Conservation (phyloP, 2,113 vertebrate species). For the Anguilla rostrata region DNA sequence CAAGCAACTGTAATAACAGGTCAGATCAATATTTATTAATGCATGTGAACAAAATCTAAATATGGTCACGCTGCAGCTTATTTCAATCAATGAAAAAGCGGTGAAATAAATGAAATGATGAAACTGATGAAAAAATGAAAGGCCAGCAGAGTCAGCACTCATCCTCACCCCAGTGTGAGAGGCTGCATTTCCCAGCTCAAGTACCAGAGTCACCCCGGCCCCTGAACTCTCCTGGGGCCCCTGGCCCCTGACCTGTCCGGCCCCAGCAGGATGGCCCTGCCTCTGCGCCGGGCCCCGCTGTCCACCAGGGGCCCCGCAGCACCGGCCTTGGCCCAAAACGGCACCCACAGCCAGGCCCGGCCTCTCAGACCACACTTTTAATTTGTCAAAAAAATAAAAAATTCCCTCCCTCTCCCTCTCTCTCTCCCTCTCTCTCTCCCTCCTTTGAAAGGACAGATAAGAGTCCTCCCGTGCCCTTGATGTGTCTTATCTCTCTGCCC, state of each 20-base stretch:
- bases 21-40: neutral
- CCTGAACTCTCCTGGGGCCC: neutral
- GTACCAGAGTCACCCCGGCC: neutral
- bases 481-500: constrained; percentile 65
- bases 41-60: neutral
- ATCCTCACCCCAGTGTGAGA: neutral
- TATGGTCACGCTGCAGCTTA: neutral
- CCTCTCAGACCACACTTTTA: neutral
- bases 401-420: neutral
- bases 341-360: neutral
- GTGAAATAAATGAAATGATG: neutral
- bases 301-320: neutral
- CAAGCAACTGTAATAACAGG: neutral
- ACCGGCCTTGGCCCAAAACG: neutral
- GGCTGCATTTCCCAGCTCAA: neutral
- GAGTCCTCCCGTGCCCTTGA: constrained; percentile 42
- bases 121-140: neutral
- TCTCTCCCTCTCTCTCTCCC: constrained; percentile 11
- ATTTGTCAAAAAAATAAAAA: too few species aligned
- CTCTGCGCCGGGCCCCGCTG: neutral
- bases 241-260: neutral
- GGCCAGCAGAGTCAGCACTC: neutral
- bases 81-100: neutral
- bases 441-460: constrained; percentile 15
- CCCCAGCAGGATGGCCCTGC: neutral